These are phyloP conservation scores for Lutjanus erythropterus DNA, from an alignment of 2,113 vertebrate genomes.

Conservation along the genomic window DNA sequence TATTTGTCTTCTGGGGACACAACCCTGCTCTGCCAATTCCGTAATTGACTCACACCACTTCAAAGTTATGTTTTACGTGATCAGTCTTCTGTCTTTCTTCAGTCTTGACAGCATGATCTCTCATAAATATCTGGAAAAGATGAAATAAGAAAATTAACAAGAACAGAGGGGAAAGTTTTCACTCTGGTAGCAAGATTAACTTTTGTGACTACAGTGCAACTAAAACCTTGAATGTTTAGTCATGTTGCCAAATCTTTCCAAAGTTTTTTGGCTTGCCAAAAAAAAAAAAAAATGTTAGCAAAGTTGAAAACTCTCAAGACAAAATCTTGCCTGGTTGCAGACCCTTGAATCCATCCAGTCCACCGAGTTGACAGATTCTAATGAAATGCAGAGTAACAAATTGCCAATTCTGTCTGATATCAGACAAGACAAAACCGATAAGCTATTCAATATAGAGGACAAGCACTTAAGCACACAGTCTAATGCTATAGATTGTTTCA, in stretches of 20 bases:
- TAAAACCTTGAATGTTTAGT: background rate
- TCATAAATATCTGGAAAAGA: constrained; percentile 62
- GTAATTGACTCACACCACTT: background rate
- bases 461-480: background rate
- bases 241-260: background rate
- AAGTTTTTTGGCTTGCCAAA: background rate
- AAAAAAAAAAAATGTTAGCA: background rate
- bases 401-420: too few relatives aligned
- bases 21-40: background rate
- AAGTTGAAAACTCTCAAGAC: too few relatives aligned
- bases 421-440: background rate
- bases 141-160: background rate
- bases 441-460: background rate
- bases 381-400: too few relatives aligned
- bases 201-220: background rate
- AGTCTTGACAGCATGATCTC: background rate
- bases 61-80: background rate
- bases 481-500: background rate
- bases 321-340: too few relatives aligned
- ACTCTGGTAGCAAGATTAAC: background rate
- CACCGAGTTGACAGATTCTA: too few relatives aligned
- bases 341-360: too few relatives aligned
- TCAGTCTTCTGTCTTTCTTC: constrained; percentile 10
- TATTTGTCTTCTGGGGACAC: background rate
- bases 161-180: too few relatives aligned